phyloP scores from a whole-genome alignment of 2,797 vertebrate genomes.

The Rhinogobio ventralis region DNA sequence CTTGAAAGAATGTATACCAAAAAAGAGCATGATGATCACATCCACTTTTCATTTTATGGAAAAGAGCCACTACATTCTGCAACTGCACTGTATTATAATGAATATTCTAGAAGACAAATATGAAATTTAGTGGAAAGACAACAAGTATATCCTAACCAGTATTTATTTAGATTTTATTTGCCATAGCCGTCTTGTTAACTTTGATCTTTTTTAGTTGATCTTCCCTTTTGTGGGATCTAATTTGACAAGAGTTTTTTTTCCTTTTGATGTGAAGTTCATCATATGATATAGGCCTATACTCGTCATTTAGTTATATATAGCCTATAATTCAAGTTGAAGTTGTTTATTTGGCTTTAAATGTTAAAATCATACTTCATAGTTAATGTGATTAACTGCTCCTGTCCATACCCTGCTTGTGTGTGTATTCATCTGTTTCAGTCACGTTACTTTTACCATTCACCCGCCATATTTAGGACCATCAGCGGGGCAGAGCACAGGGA shows the following conservation, averaged over 20 bases:
- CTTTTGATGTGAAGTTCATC: constrained; percentile 16
- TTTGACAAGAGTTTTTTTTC: constrained; percentile 29
- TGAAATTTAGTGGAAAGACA: background rate
- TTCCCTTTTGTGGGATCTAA: constrained; percentile 1
- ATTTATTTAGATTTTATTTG: constrained; percentile 16
- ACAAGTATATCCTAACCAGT: background rate
- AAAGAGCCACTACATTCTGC: background rate
- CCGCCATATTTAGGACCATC: background rate
- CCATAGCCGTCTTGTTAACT: constrained; percentile 12
- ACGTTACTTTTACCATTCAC: background rate
- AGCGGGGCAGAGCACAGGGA: background rate
- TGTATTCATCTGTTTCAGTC: constrained; percentile 2
- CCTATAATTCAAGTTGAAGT: background rate
- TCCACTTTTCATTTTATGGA: background rate
- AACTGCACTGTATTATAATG: background rate
- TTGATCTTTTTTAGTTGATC: constrained; percentile 21
- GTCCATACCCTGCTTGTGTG: background rate
- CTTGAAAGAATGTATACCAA: background rate
- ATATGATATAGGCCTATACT: background rate
- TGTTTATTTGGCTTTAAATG: constrained; percentile 4
- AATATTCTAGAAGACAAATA: background rate
- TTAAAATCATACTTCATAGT: constrained; percentile 7
- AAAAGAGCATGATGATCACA: background rate
- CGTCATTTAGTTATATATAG: background rate
- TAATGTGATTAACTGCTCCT: constrained; percentile 11